phyloP scores from a whole-genome alignment of 1,140 invertebrate species.

The Orius insidiosus region DNA sequence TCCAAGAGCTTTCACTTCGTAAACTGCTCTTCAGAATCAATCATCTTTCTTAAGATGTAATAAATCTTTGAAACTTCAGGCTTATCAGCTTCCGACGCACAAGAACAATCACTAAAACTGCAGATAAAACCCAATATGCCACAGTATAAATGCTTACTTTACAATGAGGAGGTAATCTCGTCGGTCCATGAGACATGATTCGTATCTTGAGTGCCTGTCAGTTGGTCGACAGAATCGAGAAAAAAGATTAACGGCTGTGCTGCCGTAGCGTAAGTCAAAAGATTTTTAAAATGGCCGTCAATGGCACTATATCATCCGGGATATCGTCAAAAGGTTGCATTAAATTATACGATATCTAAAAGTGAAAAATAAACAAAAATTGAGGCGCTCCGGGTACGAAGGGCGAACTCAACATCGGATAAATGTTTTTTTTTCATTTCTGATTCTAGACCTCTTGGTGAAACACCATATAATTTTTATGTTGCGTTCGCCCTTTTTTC shows the following conservation, averaged over 20 bases:
- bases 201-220: constrained; percentile 84
- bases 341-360: constrained; percentile 86
- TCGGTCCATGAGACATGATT: constrained; percentile 94
- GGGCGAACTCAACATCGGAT: too few species aligned
- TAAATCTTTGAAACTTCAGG: constrained; percentile 73
- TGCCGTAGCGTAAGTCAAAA: constrained; percentile 60
- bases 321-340: constrained; percentile 83
- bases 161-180: constrained; percentile 69
- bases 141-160: constrained; percentile 42
- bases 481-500: too few species aligned
- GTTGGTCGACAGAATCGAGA: constrained; percentile 83
- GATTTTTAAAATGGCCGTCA: constrained; percentile 92
- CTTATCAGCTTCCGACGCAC: constrained; percentile 72
- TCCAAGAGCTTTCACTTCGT: constrained; percentile 76
- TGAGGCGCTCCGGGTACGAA: too few species aligned
- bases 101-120: constrained; percentile 53
- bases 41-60: constrained; percentile 69
- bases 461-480: too few species aligned
- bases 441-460: too few species aligned
- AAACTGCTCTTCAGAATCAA: constrained; percentile 78
- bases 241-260: constrained; percentile 75
- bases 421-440: too few species aligned
- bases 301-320: constrained; percentile 85
- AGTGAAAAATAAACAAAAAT: too few species aligned
- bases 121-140: too few species aligned